These are phyloP conservation scores for Panthera uncia DNA, from an alignment of 2,113 vertebrate genomes.

Conservation along the genomic window DNA sequence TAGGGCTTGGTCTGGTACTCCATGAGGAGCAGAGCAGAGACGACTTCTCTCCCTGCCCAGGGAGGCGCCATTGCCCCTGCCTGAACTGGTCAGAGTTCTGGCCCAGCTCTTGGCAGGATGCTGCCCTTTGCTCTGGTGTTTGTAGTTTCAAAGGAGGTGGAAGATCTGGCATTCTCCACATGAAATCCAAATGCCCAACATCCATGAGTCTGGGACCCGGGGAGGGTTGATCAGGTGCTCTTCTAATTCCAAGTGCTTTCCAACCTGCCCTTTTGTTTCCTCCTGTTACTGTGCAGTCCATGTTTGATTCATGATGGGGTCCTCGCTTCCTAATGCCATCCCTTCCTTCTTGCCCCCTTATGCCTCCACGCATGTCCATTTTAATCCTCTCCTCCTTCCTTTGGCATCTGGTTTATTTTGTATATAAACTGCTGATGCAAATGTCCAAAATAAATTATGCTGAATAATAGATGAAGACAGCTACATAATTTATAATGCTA, in stretches of 20 bases:
- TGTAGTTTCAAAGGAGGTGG: background rate
- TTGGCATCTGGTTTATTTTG: conserved; percentile 65
- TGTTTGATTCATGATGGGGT: conserved; percentile 69
- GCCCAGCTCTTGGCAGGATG: background rate
- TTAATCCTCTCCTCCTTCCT: conserved; percentile 57
- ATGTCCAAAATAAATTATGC: conserved; percentile 85
- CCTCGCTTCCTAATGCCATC: background rate
- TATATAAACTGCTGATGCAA: conserved; percentile 83
- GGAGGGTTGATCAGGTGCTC: background rate
- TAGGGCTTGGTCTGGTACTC: background rate
- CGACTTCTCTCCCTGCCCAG: background rate
- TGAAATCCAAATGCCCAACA: background rate
- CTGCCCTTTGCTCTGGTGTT: background rate
- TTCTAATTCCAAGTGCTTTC: conserved; percentile 59
- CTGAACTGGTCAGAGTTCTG: fast-evolving
- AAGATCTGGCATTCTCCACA: background rate
- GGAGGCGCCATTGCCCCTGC: fast-evolving
- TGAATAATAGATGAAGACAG: conserved; percentile 86
- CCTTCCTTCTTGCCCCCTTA: too few species aligned
- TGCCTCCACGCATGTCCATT: conserved; percentile 26
- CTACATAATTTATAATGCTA: conserved; percentile 83
- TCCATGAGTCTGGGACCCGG: background rate
- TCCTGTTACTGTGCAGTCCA: conserved; percentile 30
- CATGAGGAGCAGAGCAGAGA: background rate
- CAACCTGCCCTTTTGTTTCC: conserved; percentile 44